A percentile compares a stretch with the other conserved stretches of the same genome.
phyloP scores from a whole-genome alignment of 1,140 invertebrate genomes.

The Drosophila pseudoananassae region DNA sequence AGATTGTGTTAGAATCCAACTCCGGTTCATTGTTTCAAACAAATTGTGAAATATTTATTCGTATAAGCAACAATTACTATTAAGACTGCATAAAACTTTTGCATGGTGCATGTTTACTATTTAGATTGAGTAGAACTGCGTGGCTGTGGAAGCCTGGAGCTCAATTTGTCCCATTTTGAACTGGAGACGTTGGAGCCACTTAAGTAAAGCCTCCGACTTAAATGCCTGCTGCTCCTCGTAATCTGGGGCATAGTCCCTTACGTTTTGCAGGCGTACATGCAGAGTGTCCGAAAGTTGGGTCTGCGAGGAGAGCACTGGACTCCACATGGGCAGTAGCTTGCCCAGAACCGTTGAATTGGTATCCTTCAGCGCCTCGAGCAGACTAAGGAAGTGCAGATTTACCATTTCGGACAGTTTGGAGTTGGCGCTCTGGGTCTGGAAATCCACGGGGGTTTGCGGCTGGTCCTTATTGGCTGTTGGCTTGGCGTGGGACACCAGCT shows the following conservation, averaged over 20 bases:
- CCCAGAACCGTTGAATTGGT: slow-evolving; percentile 96
- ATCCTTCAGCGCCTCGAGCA: slow-evolving; percentile 97
- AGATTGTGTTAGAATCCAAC: slow-evolving; percentile 3
- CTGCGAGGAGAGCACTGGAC: slow-evolving; percentile 95
- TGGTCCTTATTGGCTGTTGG: slow-evolving; percentile 85
- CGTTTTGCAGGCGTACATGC: slow-evolving; percentile 94
- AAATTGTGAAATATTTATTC: slow-evolving; percentile 39
- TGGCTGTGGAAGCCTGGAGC: slow-evolving; percentile 94
- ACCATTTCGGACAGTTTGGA: slow-evolving; percentile 96
- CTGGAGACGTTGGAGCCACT: slow-evolving; percentile 96
- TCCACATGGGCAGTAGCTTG: slow-evolving; percentile 94
- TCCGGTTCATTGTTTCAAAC: slow-evolving; percentile 9
- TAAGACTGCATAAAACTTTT: slow-evolving; percentile 28
- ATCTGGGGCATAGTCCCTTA: slow-evolving; percentile 90
- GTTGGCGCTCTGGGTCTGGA: slow-evolving; percentile 72
- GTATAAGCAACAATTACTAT: slow-evolving; percentile 29
- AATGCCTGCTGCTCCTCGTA: slow-evolving; percentile 77
- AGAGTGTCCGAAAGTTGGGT: slow-evolving; percentile 94
- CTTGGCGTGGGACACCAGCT: slow-evolving; percentile 97
- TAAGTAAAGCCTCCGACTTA: slow-evolving; percentile 86
- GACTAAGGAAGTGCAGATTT: slow-evolving; percentile 97
- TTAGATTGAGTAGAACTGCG: slow-evolving; percentile 84
- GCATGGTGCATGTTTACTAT: neutral
- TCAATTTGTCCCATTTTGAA: slow-evolving; percentile 99
- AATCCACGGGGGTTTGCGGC: slow-evolving; percentile 48